Percentiles rank a stretch among this genome's conserved stretches.
Conservation (phyloP, 2,113 vertebrate species). For the Corvus moneduloides region DNA sequence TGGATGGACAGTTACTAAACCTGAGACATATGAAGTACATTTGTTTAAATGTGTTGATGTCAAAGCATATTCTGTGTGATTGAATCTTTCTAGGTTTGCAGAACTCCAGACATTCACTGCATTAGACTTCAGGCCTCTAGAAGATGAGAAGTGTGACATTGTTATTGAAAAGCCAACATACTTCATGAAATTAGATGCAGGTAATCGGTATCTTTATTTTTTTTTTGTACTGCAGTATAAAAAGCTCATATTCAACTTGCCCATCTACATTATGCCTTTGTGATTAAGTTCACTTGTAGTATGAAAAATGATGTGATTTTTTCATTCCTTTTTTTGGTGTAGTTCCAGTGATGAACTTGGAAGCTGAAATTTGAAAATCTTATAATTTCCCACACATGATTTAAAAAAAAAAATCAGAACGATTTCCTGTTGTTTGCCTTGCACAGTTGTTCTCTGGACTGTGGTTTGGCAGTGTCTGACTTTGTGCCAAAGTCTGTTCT, state of each 20-base stretch:
- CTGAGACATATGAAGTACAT: not conserved
- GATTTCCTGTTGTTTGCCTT: not conserved
- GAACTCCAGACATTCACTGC: constrained; percentile 88
- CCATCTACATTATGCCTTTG: not conserved
- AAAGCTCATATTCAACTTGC: not conserved
- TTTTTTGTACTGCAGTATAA: not conserved
- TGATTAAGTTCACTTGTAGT: not conserved
- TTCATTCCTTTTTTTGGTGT: not conserved
- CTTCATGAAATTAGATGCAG: constrained; percentile 98
- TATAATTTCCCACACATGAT: not conserved
- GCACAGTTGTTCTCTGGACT: not conserved
- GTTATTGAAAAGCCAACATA: constrained; percentile 88
- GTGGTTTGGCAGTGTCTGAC: not conserved
- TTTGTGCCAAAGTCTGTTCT: not conserved
- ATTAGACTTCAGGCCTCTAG: constrained; percentile 80
- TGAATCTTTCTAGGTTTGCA: constrained; percentile 84
- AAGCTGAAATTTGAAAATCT: not conserved
- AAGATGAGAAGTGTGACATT: constrained; percentile 85
- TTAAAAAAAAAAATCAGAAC: not conserved
- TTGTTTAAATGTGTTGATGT: not conserved
- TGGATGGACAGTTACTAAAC: not conserved
- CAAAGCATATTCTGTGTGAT: not conserved
- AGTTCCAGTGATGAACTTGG: not conserved
- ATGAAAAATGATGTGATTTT: not conserved
- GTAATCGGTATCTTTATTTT: constrained; percentile 61